phyloP scores from a whole-genome alignment of 2,113 vertebrate genomes.

The Callocephalon fimbriatum region DNA sequence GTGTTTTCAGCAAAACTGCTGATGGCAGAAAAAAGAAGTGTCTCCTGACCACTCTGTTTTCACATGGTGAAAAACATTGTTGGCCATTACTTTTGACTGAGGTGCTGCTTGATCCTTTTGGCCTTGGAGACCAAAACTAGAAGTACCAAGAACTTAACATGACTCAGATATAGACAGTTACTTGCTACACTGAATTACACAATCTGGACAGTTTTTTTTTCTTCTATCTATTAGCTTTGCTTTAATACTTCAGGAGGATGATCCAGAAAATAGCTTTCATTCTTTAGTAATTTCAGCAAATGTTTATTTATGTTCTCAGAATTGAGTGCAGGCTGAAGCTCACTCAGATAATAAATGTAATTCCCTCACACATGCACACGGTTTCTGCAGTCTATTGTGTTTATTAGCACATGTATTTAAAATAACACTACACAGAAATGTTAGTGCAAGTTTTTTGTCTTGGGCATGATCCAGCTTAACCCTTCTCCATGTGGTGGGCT shows the following conservation, averaged over 20 bases:
- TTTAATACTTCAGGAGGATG: background rate
- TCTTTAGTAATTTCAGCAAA: constrained; percentile 3
- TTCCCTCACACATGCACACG: background rate
- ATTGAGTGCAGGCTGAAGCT: background rate
- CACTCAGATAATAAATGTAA: background rate
- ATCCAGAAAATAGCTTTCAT: constrained; percentile 23
- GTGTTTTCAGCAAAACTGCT: background rate
- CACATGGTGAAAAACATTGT: background rate
- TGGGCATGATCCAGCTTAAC: background rate
- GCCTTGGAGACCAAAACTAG: background rate
- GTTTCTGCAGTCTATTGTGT: background rate
- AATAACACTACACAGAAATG: background rate
- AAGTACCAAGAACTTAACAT: background rate
- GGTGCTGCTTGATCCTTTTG: background rate
- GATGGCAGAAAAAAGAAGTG: background rate
- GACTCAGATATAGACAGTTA: background rate
- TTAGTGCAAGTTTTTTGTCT: background rate
- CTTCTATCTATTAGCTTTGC: background rate
- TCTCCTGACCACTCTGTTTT: background rate
- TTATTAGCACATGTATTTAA: background rate
- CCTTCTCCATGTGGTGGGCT: accelerated
- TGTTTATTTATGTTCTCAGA: background rate
- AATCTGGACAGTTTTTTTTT: background rate
- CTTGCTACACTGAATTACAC: background rate
- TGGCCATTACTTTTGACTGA: background rate